Evolutionary conservation across 2,113 vertebrate genomes (phyloP), one percentile per base, ranked within the genome.

Genomic region (Proteles cristata): DNA sequence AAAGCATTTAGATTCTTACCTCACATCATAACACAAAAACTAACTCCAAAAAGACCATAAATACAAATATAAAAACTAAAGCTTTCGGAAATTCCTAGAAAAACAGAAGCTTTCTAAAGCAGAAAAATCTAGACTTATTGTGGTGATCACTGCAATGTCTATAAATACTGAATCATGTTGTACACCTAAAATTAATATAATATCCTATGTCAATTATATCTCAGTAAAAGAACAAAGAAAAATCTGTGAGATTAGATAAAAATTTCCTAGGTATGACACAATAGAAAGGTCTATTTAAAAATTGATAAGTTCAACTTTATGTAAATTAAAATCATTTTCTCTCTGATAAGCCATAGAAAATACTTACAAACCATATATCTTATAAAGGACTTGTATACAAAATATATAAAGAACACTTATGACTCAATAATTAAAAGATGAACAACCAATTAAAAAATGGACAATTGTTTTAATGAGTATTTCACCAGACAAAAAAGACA

Each of bases 371-470:
- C 23, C 26, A 90, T n/a, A 4, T 16, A 81, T 80, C 4, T 74
- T 8, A 96, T 11, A 35, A 86, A 50, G 11, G 16, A 92, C 31
- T 82, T 84, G 5, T 80, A 73, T 50, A 17, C 55, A 68, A 35
- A 94, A 79, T 84, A 80, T 92, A 58, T 35, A 80, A 89, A 93
- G 16, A 92, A 89, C 21, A 53, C 39, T 66, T 84, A 80, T 21
- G 33, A 91, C 8, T 58, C 80, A 79, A 71, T 63, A 89, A 50
- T 39, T 94, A 92, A 48, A 48, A 80, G 17, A 26, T 14, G 35
- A 79, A 55, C 11, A 81, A 91, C 19, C n/a, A 45, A 81, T 79
- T 89, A 53, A 68, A 81, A 81, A 92, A 39, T 71, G 4, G 11
- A 17, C 66, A 88, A 68, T 17, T 63, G 68, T 92, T 33, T 81